Percentiles rank a stretch among this genome's conserved stretches.
phyloP scores from a whole-genome alignment of 2,888 invertebrate genomes.

The Iselma pallidipennis region DNA sequence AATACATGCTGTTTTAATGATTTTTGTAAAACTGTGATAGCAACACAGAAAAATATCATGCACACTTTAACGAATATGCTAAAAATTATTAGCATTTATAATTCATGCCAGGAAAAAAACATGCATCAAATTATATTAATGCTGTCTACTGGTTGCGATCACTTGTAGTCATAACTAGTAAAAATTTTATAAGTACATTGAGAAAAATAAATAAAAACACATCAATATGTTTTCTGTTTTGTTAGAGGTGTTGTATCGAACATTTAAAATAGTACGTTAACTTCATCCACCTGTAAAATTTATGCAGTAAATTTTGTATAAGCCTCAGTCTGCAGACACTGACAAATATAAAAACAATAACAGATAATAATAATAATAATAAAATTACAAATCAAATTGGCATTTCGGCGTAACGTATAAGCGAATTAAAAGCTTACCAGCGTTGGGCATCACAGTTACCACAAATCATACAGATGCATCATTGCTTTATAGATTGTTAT shows the following conservation, averaged over 20 bases:
- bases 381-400: background rate
- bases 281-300: slow-evolving; percentile 39
- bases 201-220: slow-evolving; percentile 30
- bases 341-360: slow-evolving; percentile 21
- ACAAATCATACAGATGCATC: slow-evolving; percentile 13
- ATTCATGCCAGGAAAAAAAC: slow-evolving; percentile 27
- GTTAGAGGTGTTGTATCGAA: slow-evolving; percentile 35
- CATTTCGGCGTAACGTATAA: slow-evolving; percentile 22
- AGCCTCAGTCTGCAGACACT: slow-evolving; percentile 33
- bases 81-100: slow-evolving; percentile 10
- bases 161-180: slow-evolving; percentile 59
- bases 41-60: slow-evolving; percentile 12
- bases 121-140: slow-evolving; percentile 33
- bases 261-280: slow-evolving; percentile 32
- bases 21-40: background rate
- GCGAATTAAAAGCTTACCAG: slow-evolving; percentile 47
- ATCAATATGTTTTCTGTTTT: slow-evolving; percentile 38
- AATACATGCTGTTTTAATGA: background rate
- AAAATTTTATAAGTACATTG: slow-evolving; percentile 34
- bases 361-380: background rate
- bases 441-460: slow-evolving; percentile 25
- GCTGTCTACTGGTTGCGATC: slow-evolving; percentile 43
- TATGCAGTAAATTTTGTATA: slow-evolving; percentile 27
- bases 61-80: slow-evolving; percentile 14
- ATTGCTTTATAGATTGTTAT: background rate